phyloP scores from a whole-genome alignment of 2,113 vertebrate genomes.

The Uria aalge region DNA sequence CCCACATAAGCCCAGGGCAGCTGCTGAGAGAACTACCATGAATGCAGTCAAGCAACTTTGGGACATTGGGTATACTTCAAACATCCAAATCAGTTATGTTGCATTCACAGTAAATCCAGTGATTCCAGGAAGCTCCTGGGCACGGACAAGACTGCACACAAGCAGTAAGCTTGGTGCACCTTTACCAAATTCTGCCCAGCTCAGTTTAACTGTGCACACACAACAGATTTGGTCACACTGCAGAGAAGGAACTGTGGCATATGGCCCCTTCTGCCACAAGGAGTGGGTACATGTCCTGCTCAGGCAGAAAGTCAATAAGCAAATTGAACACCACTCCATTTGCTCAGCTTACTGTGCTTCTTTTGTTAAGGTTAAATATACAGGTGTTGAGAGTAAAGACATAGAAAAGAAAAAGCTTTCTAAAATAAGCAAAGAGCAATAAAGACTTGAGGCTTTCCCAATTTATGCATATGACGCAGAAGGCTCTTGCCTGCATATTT shows the following conservation, averaged over 20 bases:
- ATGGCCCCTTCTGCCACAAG: not conserved
- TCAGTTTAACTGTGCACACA: not conserved
- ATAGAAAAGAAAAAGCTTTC: not conserved
- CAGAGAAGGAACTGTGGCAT: not conserved
- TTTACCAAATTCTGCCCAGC: not conserved
- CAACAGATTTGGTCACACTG: not conserved
- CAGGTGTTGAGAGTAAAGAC: not conserved
- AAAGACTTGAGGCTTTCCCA: not conserved
- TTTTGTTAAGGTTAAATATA: not conserved
- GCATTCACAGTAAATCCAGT: not conserved
- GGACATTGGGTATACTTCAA: not conserved
- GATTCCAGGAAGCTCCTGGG: not conserved
- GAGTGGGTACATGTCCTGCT: not conserved
- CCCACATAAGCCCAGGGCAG: not conserved
- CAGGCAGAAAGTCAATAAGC: constrained; percentile 30
- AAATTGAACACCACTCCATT: not conserved
- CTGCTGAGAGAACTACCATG: not conserved
- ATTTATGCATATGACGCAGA: not conserved
- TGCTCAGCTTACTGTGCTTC: not conserved
- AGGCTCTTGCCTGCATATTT: not conserved
- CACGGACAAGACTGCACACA: not conserved
- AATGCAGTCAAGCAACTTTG: not conserved
- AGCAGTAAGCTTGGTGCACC: not conserved
- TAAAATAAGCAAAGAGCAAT: not conserved
- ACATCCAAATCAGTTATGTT: not conserved